These are phyloP conservation scores for Phyllopteryx taeniolatus DNA, from an alignment of 2,113 vertebrate species.

Conservation along the genomic window DNA sequence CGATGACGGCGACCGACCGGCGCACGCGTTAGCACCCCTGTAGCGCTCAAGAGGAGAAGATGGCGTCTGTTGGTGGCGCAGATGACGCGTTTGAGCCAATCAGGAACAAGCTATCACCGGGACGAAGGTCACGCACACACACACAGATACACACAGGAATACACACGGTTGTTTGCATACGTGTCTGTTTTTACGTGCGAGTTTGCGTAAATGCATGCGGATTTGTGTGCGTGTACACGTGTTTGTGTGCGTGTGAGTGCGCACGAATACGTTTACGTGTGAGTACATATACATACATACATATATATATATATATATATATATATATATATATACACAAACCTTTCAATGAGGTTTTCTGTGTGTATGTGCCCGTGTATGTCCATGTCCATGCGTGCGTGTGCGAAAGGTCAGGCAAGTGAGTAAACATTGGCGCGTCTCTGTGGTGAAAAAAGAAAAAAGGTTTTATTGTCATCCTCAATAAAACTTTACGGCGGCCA, in stretches of 20 bases:
- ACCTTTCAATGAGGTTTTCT: not conserved
- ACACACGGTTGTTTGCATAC: not conserved
- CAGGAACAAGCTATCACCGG: not conserved
- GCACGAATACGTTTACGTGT: too few relatives aligned
- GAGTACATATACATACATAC: too few relatives aligned
- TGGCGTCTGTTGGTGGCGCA: not conserved
- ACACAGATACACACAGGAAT: not conserved
- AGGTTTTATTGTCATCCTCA: not conserved
- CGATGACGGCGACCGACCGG: not conserved
- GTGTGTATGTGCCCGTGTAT: not conserved
- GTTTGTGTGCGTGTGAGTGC: not conserved
- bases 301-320: too few relatives aligned
- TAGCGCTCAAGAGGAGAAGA: not conserved
- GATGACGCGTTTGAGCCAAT: not conserved
- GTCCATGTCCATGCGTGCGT: not conserved
- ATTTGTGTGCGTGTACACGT: not conserved
- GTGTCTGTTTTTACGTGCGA: not conserved
- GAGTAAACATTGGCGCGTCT: not conserved
- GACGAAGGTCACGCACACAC: not conserved
- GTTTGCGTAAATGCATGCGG: too few relatives aligned
- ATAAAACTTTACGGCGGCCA: not conserved
- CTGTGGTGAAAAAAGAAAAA: not conserved
- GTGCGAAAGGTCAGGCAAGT: not conserved
- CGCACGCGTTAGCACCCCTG: not conserved
- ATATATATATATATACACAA: too few relatives aligned